Conservation (phyloP, 1,140 invertebrate species). For the Drosophila melanogaster region DNA sequence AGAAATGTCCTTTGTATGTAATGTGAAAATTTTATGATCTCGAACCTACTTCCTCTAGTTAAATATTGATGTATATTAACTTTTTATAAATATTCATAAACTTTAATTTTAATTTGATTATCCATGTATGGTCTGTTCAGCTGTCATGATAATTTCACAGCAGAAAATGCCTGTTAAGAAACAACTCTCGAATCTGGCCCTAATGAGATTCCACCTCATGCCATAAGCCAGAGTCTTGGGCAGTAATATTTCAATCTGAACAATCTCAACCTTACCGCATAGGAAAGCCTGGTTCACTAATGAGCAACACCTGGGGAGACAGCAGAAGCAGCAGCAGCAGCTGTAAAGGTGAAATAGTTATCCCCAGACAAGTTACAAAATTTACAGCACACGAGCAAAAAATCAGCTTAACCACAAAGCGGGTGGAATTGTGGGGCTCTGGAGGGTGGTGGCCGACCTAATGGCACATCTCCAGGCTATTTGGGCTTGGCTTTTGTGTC, state of each 20-base stretch:
- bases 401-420: constrained; percentile 59
- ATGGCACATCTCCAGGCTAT: constrained; percentile 76
- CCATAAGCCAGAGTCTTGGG: constrained; percentile 22
- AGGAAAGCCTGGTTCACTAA: constrained; percentile 53
- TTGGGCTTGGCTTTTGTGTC: constrained; percentile 66
- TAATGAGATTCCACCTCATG: constrained; percentile 37
- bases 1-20: too few species aligned
- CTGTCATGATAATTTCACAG: constrained; percentile 4
- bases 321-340: constrained; percentile 1
- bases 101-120: not conserved
- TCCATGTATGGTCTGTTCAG: not conserved
- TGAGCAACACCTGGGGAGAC: constrained; percentile 63
- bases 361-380: constrained; percentile 46
- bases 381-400: constrained; percentile 53
- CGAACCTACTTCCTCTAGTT: too few species aligned
- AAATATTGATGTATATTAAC: too few species aligned
- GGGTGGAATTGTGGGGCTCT: constrained; percentile 25
- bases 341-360: constrained; percentile 41
- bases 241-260: constrained; percentile 49
- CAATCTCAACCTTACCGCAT: constrained; percentile 39
- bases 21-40: too few species aligned
- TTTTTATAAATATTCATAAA: too few species aligned
- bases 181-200: constrained; percentile 1
- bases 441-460: constrained; percentile 66
- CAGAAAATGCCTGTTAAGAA: not conserved